A percentile compares a stretch with the other conserved stretches of the same genome.
These are phyloP conservation scores for Ctenopoma kingsleyae DNA, from an alignment of 2,797 vertebrate genomes.

Conservation along the genomic window DNA sequence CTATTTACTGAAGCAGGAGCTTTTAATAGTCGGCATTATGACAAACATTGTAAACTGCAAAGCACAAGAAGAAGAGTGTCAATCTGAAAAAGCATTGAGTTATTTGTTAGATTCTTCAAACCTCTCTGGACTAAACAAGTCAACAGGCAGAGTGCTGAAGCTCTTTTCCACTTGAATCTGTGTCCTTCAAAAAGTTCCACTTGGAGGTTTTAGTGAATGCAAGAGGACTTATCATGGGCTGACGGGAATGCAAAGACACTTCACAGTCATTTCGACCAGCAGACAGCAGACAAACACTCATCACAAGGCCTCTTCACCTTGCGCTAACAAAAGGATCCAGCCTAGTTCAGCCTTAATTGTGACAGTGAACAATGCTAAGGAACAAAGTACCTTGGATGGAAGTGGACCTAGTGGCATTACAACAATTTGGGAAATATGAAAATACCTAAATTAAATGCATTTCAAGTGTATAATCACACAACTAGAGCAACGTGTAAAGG, in stretches of 20 bases:
- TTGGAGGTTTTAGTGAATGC: constrained; percentile 46
- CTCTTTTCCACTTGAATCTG: constrained; percentile 31
- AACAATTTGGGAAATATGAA: constrained; percentile 6
- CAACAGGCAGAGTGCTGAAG: constrained; percentile 25
- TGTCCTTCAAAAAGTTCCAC: constrained; percentile 59
- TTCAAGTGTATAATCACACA: background rate
- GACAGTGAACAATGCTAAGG: constrained; percentile 18
- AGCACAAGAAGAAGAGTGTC: constrained; percentile 39
- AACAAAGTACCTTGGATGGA: constrained; percentile 25
- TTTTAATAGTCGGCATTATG: constrained; percentile 34
- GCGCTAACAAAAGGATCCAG: constrained; percentile 36
- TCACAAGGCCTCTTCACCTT: constrained; percentile 53
- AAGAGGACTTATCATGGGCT: constrained; percentile 49
- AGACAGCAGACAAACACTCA: constrained; percentile 62
- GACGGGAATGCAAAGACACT: constrained; percentile 47
- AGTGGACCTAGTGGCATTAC: constrained; percentile 1
- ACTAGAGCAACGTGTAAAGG: background rate
- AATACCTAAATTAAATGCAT: background rate
- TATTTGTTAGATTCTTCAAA: constrained; percentile 23
- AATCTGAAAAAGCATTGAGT: constrained; percentile 21
- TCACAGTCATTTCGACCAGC: constrained; percentile 38
- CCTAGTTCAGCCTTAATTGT: constrained; percentile 21
- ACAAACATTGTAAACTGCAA: constrained; percentile 7
- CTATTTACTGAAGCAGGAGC: constrained; percentile 48
- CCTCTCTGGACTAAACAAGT: constrained; percentile 31